phyloP scores from a whole-genome alignment of 1,140 invertebrate genomes.

The Lordiphosa mommai region DNA sequence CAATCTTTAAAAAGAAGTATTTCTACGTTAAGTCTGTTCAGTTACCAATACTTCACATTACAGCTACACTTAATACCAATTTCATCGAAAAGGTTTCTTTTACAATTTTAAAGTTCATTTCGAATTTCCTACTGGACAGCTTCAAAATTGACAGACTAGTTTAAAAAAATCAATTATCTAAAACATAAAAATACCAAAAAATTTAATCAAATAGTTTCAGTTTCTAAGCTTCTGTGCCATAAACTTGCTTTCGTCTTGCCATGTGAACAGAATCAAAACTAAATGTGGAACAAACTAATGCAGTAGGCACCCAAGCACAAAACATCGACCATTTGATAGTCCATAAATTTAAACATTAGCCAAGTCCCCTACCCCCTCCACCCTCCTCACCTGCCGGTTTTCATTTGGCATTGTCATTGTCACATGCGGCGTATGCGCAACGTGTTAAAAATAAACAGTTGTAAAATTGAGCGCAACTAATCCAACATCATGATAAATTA shows the following conservation, averaged over 20 bases:
- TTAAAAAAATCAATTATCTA: too few relatives aligned
- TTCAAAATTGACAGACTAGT: too few relatives aligned
- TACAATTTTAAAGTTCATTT: too few relatives aligned
- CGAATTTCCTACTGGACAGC: too few relatives aligned
- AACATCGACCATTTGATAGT: slow-evolving; percentile 57
- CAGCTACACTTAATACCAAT: too few relatives aligned
- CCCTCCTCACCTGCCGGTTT: not conserved
- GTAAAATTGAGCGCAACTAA: slow-evolving; percentile 72
- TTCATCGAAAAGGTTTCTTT: too few relatives aligned
- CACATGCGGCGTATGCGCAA: slow-evolving; percentile 54
- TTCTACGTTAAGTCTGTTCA: too few relatives aligned
- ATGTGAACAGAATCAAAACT: not conserved
- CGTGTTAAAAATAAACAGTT: slow-evolving; percentile 75
- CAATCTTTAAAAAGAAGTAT: too few relatives aligned
- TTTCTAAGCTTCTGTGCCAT: slow-evolving; percentile 2
- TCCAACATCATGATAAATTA: slow-evolving; percentile 74
- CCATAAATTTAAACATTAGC: slow-evolving; percentile 69
- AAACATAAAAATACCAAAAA: too few relatives aligned
- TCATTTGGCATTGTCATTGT: slow-evolving; percentile 32
- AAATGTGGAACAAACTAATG: slow-evolving; percentile 66
- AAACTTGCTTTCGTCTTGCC: not conserved
- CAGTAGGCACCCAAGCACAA: slow-evolving; percentile 54
- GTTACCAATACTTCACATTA: too few relatives aligned
- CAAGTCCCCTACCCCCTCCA: not conserved
- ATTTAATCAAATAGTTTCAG: too few relatives aligned